These are phyloP conservation scores for Delia radicum DNA, from an alignment of 1,140 invertebrate genomes.

Conservation along the genomic window DNA sequence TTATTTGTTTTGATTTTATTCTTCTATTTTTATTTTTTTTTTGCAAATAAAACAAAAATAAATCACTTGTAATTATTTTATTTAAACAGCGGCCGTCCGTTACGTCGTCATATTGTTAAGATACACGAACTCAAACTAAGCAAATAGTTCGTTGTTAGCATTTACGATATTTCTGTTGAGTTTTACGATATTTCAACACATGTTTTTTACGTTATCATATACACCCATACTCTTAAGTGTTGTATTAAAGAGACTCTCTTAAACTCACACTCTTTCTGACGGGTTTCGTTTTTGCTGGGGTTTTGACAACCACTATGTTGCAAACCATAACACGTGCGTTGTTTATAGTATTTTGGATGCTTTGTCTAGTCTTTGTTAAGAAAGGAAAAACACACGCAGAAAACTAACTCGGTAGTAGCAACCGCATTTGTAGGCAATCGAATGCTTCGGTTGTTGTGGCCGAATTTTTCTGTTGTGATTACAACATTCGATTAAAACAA, in stretches of 20 bases:
- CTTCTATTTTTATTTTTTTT: no score
- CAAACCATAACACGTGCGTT: not conserved
- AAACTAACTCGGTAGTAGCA: no score
- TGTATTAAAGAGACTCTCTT: not conserved
- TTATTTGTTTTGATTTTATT: not conserved
- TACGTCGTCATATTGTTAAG: constrained; percentile 41
- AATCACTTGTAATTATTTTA: not conserved
- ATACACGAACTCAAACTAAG: constrained; percentile 36
- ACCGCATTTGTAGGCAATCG: no score
- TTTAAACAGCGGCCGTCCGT: constrained; percentile 36
- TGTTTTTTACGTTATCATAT: not conserved
- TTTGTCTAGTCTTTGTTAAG: not conserved
- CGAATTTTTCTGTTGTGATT: no score
- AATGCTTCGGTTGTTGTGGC: no score
- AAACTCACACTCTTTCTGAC: not conserved
- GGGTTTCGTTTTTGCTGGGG: not conserved
- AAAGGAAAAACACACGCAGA: not conserved
- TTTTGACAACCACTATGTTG: not conserved
- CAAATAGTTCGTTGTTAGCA: no score
- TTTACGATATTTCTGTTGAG: not conserved
- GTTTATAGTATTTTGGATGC: not conserved
- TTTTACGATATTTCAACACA: not conserved
- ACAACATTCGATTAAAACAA: no score
- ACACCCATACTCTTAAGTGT: not conserved
- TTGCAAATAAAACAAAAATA: no score